Evolutionary conservation across 2,888 invertebrate genomes (phyloP).

Genomic region (Cosmia pyralina): DNA sequence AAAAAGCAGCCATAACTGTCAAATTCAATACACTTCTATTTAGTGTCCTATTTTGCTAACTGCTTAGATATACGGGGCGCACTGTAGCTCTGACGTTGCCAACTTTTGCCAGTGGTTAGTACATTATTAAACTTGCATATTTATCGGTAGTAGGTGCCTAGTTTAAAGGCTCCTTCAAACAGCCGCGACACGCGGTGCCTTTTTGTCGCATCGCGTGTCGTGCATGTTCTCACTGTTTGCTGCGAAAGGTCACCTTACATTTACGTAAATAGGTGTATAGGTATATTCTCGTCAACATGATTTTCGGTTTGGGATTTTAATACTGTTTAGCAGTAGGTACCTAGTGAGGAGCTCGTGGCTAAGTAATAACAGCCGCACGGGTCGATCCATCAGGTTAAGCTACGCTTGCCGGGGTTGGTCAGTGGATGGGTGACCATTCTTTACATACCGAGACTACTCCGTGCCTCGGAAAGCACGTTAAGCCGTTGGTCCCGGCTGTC

Average conservation of each 20-base stretch:
- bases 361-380: too few species aligned
- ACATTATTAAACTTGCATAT: constrained; percentile 54
- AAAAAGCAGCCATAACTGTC: constrained; percentile 15
- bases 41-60: constrained; percentile 3
- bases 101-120: constrained; percentile 41
- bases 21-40: constrained; percentile 27
- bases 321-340: too few species aligned
- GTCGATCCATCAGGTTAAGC: too few species aligned
- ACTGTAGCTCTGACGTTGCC: background rate
- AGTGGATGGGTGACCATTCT: too few species aligned
- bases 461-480: too few species aligned
- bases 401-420: too few species aligned
- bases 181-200: too few species aligned
- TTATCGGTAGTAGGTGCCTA: constrained; percentile 32
- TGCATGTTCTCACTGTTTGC: constrained; percentile 1
- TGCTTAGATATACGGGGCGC: background rate
- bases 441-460: too few species aligned
- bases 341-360: too few species aligned
- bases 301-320: background rate
- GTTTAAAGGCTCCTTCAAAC: too few species aligned
- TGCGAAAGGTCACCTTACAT: constrained; percentile 4
- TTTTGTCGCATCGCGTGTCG: too few species aligned
- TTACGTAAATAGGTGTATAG: background rate
- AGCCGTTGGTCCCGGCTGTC: too few species aligned
- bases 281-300: background rate